phyloP scores from a whole-genome alignment of 2,797 vertebrate species.

The Ctenopoma multispine region DNA sequence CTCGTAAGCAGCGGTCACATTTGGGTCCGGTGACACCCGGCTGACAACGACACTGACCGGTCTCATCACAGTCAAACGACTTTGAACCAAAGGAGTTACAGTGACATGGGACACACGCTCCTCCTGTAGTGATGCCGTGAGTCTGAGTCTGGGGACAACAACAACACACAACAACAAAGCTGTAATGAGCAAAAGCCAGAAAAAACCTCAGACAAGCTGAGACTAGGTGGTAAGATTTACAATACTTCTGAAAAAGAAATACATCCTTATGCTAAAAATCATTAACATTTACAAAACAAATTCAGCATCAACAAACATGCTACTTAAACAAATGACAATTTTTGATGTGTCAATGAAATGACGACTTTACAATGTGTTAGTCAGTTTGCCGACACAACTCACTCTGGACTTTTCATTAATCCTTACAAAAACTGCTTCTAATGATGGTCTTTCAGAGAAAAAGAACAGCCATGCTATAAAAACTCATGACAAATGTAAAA shows the following conservation, averaged over 20 bases:
- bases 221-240: not conserved
- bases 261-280: no score
- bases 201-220: not conserved
- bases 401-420: no score
- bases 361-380: not conserved
- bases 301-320: conserved; percentile 6
- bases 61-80: conserved; percentile 94
- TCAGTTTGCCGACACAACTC: not conserved
- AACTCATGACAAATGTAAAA: conserved; percentile 16
- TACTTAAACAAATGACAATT: not conserved
- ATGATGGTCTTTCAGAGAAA: not conserved
- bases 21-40: conserved; percentile 93
- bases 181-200: not conserved
- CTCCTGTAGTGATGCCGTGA: conserved; percentile 85
- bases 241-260: no score
- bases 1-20: conserved; percentile 92
- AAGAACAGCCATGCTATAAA: conserved; percentile 9
- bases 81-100: conserved; percentile 99
- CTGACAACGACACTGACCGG: conserved; percentile 94
- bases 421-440: conserved; percentile 1
- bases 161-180: conserved; percentile 19
- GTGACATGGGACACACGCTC: conserved; percentile 92
- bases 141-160: conserved; percentile 83
- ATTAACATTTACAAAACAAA: not conserved
- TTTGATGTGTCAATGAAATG: not conserved